A percentile compares a stretch with the other conserved stretches of the same genome.
Evolutionary conservation across 2,113 vertebrate species (phyloP).

Genomic region (Calidris pugnax): DNA sequence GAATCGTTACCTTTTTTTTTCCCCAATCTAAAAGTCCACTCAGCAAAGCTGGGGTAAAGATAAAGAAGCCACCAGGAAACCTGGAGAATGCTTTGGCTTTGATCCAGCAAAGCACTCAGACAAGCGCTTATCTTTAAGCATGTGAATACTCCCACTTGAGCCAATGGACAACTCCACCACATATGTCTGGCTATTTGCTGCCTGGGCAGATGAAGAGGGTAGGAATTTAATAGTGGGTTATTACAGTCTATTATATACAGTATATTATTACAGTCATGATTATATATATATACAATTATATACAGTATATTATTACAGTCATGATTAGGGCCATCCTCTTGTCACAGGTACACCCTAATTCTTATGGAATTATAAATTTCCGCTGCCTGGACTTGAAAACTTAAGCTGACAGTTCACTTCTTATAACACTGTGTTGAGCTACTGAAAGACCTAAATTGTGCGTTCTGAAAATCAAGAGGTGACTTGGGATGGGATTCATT

Average conservation of each 20-base stretch:
- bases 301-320: no score
- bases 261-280: not conserved
- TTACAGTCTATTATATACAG: no score
- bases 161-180: not conserved
- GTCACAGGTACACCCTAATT: not conserved
- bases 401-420: not conserved
- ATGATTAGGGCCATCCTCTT: not conserved
- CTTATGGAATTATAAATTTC: not conserved
- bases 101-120: not conserved
- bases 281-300: no score
- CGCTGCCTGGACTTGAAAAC: not conserved
- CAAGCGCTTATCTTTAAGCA: not conserved
- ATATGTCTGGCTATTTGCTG: not conserved
- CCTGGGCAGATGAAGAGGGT: not conserved
- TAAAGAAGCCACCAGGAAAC: not conserved
- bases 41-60: not conserved
- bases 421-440: not conserved
- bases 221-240: not conserved
- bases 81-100: not conserved
- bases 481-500: not conserved
- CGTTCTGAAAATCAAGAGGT: not conserved
- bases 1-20: not conserved
- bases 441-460: not conserved
- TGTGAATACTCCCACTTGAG: not conserved
- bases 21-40: not conserved